phyloP scores from a whole-genome alignment of 2,113 vertebrate species.

The Notarius lentiginosus region DNA sequence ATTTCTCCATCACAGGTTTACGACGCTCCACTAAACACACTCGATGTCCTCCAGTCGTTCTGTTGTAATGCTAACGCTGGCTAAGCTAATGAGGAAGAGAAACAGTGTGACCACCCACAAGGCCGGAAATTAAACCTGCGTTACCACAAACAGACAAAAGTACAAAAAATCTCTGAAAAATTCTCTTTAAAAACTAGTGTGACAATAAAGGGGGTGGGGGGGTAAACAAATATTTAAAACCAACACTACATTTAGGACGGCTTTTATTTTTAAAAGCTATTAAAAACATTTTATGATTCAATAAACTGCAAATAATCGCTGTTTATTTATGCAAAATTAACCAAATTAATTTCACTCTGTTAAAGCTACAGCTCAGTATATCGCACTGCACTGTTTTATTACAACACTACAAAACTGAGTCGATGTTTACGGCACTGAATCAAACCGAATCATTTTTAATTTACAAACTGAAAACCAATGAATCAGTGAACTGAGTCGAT shows the following conservation, averaged over 20 bases:
- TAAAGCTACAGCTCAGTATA: background rate
- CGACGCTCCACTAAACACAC: conserved; percentile 42
- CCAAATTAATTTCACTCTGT: background rate
- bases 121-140: background rate
- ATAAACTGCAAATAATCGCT: background rate
- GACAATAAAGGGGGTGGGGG: no score
- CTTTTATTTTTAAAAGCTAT: no score
- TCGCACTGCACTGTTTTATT: background rate
- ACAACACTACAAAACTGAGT: background rate
- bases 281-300: background rate
- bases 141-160: background rate
- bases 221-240: background rate
- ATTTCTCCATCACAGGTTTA: conserved; percentile 51
- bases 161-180: background rate
- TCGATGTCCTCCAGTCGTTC: conserved; percentile 21
- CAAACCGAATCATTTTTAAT: background rate
- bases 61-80: conserved; percentile 46
- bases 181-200: no score
- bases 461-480: background rate
- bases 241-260: background rate
- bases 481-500: background rate
- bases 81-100: conserved; percentile 44
- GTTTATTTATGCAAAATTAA: background rate
- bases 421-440: background rate
- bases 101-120: conserved; percentile 49